Evolutionary conservation across 2,888 invertebrate species (phyloP).

Genomic region (Volucella inanis): DNA sequence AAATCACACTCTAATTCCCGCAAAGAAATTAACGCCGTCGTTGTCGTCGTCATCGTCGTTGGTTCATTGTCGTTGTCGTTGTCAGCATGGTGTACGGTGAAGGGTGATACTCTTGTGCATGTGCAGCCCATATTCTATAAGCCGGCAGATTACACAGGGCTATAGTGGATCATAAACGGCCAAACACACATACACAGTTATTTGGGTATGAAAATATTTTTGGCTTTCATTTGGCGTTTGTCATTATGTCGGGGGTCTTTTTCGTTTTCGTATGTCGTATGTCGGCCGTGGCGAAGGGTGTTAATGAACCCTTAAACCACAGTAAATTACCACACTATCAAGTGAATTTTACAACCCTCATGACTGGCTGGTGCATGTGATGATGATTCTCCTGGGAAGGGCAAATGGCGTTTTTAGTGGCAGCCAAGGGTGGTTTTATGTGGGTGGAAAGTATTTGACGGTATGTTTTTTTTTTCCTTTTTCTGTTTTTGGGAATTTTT

Average conservation of each 20-base stretch:
- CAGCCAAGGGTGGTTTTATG: constrained; percentile 39
- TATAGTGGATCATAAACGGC: constrained; percentile 71
- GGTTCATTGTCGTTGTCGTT: constrained; percentile 13
- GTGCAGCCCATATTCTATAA: constrained; percentile 64
- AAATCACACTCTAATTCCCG: constrained; percentile 74
- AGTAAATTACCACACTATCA: constrained; percentile 74
- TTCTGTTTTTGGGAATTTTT: constrained; percentile 24
- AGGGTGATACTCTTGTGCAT: constrained; percentile 62
- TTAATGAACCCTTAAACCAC: constrained; percentile 75
- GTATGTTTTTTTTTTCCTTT: background rate
- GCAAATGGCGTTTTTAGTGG: constrained; percentile 36
- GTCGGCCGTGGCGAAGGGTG: constrained; percentile 50
- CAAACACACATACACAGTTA: constrained; percentile 13
- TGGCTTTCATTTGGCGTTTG: constrained; percentile 52
- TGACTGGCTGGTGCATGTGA: constrained; percentile 58
- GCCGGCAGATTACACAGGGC: constrained; percentile 62
- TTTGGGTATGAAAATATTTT: constrained; percentile 70
- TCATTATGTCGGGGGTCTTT: constrained; percentile 7
- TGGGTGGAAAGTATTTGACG: constrained; percentile 34
- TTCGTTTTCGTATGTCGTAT: constrained; percentile 8
- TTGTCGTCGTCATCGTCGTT: constrained; percentile 36
- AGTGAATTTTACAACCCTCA: constrained; percentile 72
- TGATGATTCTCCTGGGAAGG: constrained; percentile 40
- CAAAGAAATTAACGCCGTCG: constrained; percentile 71
- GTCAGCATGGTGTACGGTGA: background rate